phyloP scores from a whole-genome alignment of 2,113 vertebrate species.

The Mystacornis crossleyi region DNA sequence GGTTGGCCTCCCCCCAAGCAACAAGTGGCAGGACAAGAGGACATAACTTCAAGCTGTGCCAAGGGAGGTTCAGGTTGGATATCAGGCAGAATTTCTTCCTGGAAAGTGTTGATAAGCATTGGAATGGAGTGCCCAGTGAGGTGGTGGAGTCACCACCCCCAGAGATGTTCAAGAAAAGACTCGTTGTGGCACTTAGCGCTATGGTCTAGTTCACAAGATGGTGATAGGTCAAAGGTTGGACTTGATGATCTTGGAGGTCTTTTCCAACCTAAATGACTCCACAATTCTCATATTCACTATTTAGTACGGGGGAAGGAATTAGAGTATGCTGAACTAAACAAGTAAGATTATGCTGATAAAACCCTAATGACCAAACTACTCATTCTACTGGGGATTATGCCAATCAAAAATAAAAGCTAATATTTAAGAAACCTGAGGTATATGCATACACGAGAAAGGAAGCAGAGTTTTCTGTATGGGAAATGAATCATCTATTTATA shows the following conservation, averaged over 20 bases:
- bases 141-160: too few species aligned
- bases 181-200: not conserved
- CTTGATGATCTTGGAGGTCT: not conserved
- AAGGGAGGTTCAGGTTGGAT: not conserved
- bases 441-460: not conserved
- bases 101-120: not conserved
- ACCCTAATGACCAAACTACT: not conserved
- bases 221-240: not conserved
- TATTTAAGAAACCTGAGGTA: not conserved
- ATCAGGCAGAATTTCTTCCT: not conserved
- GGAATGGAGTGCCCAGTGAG: not conserved
- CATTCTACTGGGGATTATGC: not conserved
- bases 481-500: not conserved
- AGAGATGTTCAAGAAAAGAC: not conserved
- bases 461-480: not conserved
- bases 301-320: not conserved
- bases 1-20: not conserved
- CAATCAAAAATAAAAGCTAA: not conserved
- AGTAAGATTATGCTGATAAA: not conserved
- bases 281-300: not conserved
- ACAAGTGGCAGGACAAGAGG: not conserved
- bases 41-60: not conserved
- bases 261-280: not conserved
- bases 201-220: not conserved
- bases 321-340: not conserved